A percentile compares a stretch with the other conserved stretches of the same genome.
These are phyloP conservation scores for Blastomussa wellsi DNA, from an alignment of 92 coral and sea anemone species.

Conservation along the genomic window DNA sequence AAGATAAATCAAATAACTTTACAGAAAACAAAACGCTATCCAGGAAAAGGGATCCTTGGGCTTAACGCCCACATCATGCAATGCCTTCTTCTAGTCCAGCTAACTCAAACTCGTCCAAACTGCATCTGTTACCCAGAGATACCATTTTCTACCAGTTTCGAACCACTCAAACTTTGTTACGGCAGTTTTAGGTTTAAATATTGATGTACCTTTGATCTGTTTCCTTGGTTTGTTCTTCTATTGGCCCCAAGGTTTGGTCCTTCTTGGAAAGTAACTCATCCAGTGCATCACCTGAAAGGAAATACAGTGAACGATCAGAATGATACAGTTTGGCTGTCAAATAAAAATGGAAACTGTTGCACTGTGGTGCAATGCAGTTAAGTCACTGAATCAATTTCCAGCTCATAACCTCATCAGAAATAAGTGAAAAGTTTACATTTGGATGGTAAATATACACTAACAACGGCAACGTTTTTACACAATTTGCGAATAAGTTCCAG, in stretches of 20 bases:
- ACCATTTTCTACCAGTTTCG: not conserved
- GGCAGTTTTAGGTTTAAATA: not conserved
- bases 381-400: not conserved
- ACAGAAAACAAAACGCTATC: not conserved
- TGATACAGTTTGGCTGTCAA: not conserved
- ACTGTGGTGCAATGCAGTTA: not conserved
- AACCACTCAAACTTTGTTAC: not conserved
- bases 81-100: not conserved
- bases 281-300: constrained; percentile 79
- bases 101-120: not conserved
- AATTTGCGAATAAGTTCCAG: not conserved
- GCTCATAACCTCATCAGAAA: not conserved
- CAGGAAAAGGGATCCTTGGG: not conserved
- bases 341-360: not conserved
- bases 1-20: not conserved
- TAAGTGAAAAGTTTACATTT: not conserved
- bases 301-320: not conserved
- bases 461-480: not conserved
- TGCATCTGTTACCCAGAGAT: not conserved
- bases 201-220: constrained; percentile 34
- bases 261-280: constrained; percentile 70
- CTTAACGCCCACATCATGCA: not conserved
- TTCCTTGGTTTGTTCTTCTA: constrained; percentile 18
- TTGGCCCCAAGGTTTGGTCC: constrained; percentile 8
- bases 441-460: not conserved